A percentile compares a stretch with the other conserved stretches of the same genome.
phyloP scores from a whole-genome alignment of 2,113 vertebrate genomes.

The Odocoileus virginianus region DNA sequence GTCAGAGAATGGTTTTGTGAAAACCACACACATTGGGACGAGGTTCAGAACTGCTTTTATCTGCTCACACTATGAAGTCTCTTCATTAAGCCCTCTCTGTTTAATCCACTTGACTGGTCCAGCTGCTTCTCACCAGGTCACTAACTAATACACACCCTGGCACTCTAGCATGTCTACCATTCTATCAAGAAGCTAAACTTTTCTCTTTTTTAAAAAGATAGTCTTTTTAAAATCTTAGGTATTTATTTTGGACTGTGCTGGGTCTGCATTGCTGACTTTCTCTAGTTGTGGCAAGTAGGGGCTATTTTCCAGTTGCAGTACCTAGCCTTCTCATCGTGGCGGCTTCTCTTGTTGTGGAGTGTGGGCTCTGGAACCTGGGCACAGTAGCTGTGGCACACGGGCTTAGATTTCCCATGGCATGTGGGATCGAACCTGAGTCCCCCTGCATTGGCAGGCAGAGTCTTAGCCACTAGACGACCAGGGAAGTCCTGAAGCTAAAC shows the following conservation, averaged over 20 bases:
- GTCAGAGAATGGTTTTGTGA: not conserved
- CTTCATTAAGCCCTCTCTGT: not conserved
- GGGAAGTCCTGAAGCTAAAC: not conserved
- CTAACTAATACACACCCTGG: no score
- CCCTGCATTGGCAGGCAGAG: not conserved
- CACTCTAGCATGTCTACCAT: no score
- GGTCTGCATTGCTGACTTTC: not conserved
- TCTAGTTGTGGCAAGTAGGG: not conserved
- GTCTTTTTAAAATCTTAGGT: not conserved
- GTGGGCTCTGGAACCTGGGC: not conserved
- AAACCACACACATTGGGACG: not conserved
- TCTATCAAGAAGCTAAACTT: not conserved
- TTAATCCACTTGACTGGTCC: not conserved
- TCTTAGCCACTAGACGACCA: not conserved
- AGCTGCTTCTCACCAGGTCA: not conserved
- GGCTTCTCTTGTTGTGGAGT: not conserved
- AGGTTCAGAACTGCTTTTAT: not conserved
- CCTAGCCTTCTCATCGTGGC: not conserved
- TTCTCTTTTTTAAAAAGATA: not conserved
- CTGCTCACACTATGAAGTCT: not conserved
- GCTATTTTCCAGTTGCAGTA: not conserved
- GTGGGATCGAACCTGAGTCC: not conserved
- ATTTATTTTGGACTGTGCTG: not conserved
- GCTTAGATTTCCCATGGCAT: not conserved
- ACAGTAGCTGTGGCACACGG: not conserved